Percentiles rank a stretch among this genome's conserved stretches.
Conservation (phyloP, 2,888 invertebrate species). For the Entomobrya proxima region DNA sequence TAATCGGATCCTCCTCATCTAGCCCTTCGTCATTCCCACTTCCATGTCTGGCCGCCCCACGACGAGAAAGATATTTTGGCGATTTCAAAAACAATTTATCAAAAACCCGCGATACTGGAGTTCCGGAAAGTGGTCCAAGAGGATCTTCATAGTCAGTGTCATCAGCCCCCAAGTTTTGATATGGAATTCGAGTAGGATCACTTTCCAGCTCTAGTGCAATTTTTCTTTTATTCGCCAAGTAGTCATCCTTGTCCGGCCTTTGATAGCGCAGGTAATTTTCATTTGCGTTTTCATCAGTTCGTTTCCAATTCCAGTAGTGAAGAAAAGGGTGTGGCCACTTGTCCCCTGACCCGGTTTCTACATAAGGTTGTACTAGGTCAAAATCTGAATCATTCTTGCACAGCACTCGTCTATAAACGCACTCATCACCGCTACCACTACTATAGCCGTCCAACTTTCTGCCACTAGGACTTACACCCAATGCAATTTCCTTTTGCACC, state of each 20-base stretch:
- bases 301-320: slow-evolving; percentile 50
- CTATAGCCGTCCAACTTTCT: slow-evolving; percentile 25
- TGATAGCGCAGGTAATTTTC: background rate
- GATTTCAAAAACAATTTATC: too few relatives aligned
- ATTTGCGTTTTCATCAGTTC: slow-evolving; percentile 2
- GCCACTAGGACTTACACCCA: slow-evolving; percentile 32
- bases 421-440: background rate
- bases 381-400: slow-evolving; percentile 44
- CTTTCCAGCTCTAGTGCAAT: slow-evolving; percentile 5
- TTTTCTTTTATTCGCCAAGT: background rate
- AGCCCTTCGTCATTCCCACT: background rate
- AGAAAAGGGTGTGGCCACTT: slow-evolving; percentile 47
- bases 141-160: slow-evolving; percentile 46
- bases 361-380: slow-evolving; percentile 1
- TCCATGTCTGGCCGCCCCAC: background rate
- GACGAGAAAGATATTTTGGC: background rate
- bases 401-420: background rate
- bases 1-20: slow-evolving; percentile 1
- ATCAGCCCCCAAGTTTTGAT: slow-evolving; percentile 1
- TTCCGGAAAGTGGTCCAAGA: background rate
- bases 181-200: background rate
- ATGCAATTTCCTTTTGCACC: background rate
- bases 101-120: background rate
- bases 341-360: background rate
- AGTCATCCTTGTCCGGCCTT: background rate